Percentiles rank a stretch among this genome's conserved stretches.
These are phyloP conservation scores for Trachops cirrhosus DNA, from an alignment of 2,797 vertebrate species.

Conservation along the genomic window DNA sequence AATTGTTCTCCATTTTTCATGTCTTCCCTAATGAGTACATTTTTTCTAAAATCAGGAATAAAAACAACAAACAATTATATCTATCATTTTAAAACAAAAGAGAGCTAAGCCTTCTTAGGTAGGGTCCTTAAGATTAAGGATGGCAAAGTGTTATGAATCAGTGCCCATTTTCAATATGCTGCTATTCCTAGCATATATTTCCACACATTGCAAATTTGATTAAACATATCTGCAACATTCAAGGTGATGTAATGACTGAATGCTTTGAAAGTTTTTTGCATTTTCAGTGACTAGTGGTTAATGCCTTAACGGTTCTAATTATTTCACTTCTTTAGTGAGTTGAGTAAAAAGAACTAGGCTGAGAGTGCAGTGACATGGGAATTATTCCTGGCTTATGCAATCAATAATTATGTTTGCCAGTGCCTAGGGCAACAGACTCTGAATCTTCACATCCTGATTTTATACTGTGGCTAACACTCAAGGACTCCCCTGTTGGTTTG, in stretches of 20 bases:
- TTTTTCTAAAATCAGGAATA: neutral
- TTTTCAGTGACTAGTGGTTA: neutral
- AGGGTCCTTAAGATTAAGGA: neutral
- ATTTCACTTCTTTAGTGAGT: neutral
- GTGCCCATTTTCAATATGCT: neutral
- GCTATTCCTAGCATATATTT: neutral
- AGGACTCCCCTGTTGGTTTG: neutral
- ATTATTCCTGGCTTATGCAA: neutral
- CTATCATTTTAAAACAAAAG: neutral
- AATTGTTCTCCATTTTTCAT: neutral
- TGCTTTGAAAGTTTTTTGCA: neutral
- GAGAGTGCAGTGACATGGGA: neutral
- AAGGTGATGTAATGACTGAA: neutral
- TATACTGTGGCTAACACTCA: neutral
- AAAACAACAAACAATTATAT: neutral
- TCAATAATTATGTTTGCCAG: neutral
- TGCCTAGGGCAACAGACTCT: neutral
- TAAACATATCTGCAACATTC: neutral
- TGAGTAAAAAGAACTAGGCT: neutral
- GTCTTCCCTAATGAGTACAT: neutral
- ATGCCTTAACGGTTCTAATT: slow-evolving; percentile 11
- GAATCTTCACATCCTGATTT: neutral
- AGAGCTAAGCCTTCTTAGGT: neutral
- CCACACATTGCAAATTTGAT: neutral
- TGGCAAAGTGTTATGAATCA: neutral